Evolutionary conservation across 2,797 vertebrate genomes (phyloP), one percentile per base, ranked within the genome.

Genomic region (Botia almorhae): DNA sequence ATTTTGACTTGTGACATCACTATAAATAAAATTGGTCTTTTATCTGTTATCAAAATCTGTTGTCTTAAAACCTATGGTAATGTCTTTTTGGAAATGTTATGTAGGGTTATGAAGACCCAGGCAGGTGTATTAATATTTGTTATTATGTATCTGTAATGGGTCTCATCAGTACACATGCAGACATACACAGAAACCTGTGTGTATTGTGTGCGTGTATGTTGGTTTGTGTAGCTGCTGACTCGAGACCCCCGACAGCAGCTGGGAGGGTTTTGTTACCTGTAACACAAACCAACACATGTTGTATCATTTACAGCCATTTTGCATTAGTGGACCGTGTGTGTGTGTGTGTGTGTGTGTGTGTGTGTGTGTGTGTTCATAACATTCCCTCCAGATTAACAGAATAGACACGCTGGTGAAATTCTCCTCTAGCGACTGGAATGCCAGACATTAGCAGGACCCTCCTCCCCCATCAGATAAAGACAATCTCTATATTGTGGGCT

Each of bases 271-370:
- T 76, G 83, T 87, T 87, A 85, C 86, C 81, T 87, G 86, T 81
- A 87, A 87, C 56, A 60, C 82, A 83, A 84, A 85, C 85, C 81
- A 50, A 71, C 81, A 73, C 76, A 82, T 84, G 84, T 82, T 82
- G 86, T 87, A 85, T 85, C 84, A 77, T 83, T 87, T 87, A 87
- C 86, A 83, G 81, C 76, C 78, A 84, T 83, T 85, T 82, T 67
- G 69, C 86, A 85, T 85, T 84, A 85, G 81, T 76, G 78, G 75
- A 64, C n/a, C 29, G 60, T 56, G 60, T 56, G 61, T 64, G 33
- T 61, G 36, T 75, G 23, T 79, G 74, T 29, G 61, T 36, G 43
- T 71, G 17, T 56, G 55, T 72, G 13, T 65, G 60, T 73, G 68
- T 65, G 69, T 65, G 60, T 74, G 61, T 73, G 73, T 69, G 68